Percentiles rank a stretch among this genome's conserved stretches.
Conservation (phyloP, 2,797 vertebrate species). For the Phrynocephalus vlangalii region DNA sequence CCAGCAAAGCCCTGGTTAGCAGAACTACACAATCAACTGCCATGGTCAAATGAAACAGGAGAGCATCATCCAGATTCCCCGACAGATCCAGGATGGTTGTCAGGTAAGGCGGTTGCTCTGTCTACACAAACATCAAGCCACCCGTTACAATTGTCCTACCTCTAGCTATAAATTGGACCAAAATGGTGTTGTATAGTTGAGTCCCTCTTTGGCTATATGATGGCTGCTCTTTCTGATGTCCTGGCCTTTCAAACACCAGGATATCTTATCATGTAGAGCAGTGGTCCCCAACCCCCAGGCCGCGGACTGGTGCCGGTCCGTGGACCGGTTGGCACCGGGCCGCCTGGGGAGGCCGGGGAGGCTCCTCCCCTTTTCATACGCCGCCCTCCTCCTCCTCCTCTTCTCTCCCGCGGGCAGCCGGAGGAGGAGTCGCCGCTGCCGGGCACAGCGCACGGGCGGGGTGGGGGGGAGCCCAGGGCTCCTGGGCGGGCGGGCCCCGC, state of each 20-base stretch:
- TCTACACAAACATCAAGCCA: background rate
- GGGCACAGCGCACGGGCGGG: too few species aligned
- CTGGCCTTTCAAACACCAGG: background rate
- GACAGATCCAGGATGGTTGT: background rate
- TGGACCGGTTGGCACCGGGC: too few species aligned
- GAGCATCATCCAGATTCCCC: background rate
- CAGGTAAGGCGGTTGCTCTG: background rate
- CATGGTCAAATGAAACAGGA: background rate
- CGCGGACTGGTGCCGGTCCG: too few species aligned
- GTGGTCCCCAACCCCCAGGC: too few species aligned
- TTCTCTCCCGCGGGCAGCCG: too few species aligned
- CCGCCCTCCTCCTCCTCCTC: too few species aligned
- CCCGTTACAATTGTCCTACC: background rate
- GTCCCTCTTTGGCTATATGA: background rate
- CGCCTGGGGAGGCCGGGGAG: too few species aligned
- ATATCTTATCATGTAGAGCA: background rate
- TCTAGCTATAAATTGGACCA: background rate
- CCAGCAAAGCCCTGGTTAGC: slow-evolving; percentile 39
- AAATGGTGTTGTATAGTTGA: background rate
- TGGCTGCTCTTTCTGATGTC: background rate
- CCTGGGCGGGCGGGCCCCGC: too few species aligned
- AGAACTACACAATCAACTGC: background rate
- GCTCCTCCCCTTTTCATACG: too few species aligned
- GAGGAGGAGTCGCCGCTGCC: too few species aligned
- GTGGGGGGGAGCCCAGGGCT: too few species aligned